Conservation (phyloP, 2,888 invertebrate genomes). For the Keiferia lycopersicella region DNA sequence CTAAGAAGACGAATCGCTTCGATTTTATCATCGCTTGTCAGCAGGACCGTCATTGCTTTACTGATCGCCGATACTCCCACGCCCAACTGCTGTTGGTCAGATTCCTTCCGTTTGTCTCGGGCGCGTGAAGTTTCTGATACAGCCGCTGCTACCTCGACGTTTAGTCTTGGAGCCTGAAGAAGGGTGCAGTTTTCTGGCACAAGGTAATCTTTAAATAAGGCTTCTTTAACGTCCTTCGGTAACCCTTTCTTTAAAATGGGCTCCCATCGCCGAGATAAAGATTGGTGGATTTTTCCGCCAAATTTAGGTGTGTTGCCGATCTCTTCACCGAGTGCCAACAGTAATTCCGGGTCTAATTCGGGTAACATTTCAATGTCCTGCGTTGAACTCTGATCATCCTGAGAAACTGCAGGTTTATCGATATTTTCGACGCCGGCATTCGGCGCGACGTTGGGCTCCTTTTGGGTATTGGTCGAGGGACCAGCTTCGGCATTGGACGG, state of each 20-base stretch:
- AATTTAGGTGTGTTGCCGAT: conserved; percentile 20
- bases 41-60: conserved; percentile 27
- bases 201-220: conserved; percentile 26
- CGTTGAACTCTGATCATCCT: neutral
- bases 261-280: conserved; percentile 28
- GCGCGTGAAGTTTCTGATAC: conserved; percentile 21
- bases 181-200: conserved; percentile 30
- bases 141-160: conserved; percentile 30
- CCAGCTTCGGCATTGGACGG: neutral
- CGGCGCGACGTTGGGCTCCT: neutral
- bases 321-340: conserved; percentile 31
- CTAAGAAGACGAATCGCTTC: conserved; percentile 28
- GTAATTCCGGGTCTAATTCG: conserved; percentile 29
- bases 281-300: conserved; percentile 30
- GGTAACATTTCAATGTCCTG: neutral
- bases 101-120: conserved; percentile 29
- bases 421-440: too few species aligned
- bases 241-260: conserved; percentile 32
- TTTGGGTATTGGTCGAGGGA: neutral
- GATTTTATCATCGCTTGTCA: conserved; percentile 25
- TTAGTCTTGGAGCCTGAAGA: conserved; percentile 30
- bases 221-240: conserved; percentile 30
- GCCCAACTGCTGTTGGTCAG: conserved; percentile 30
- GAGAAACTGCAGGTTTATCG: too few species aligned
- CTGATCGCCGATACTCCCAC: conserved; percentile 30